Evolutionary conservation across 2,888 invertebrate genomes (phyloP).

Genomic region (Drosophila greeni): DNA sequence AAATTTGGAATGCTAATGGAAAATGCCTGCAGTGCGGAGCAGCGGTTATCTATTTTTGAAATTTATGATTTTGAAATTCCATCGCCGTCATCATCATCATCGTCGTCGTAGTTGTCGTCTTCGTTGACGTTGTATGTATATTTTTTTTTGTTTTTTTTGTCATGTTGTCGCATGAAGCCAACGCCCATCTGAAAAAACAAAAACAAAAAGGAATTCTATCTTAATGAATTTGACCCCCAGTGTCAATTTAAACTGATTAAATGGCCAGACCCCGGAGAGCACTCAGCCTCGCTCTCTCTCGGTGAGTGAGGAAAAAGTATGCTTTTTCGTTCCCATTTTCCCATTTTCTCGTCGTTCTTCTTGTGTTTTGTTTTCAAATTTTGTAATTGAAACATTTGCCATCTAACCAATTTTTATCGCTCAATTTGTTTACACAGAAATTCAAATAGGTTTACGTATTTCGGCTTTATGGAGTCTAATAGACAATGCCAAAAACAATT

Average conservation of each 20-base stretch:
- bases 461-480: slow-evolving; percentile 13
- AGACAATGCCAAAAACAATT: slow-evolving; percentile 23
- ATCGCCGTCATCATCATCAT: slow-evolving; percentile 1
- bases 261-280: slow-evolving; percentile 57
- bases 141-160: slow-evolving; percentile 15
- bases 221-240: slow-evolving; percentile 78
- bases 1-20: slow-evolving; percentile 21
- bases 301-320: slow-evolving; percentile 8
- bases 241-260: slow-evolving; percentile 78
- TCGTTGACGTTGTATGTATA: slow-evolving; percentile 10
- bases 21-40: slow-evolving; percentile 23
- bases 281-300: slow-evolving; percentile 14
- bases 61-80: slow-evolving; percentile 46
- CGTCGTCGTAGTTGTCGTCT: slow-evolving; percentile 9
- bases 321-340: slow-evolving; percentile 4
- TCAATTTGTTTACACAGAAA: slow-evolving; percentile 44
- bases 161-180: slow-evolving; percentile 32
- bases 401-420: slow-evolving; percentile 45
- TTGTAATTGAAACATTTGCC: slow-evolving; percentile 59
- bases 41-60: slow-evolving; percentile 25
- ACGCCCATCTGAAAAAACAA: slow-evolving; percentile 49
- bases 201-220: slow-evolving; percentile 63
- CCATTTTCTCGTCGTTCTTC: too few relatives aligned
- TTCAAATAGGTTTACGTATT: slow-evolving; percentile 32
- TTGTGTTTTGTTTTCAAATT: slow-evolving; percentile 14